A percentile compares a stretch with the other conserved stretches of the same genome.
These are phyloP conservation scores for Montipora foliosa DNA, from an alignment of 64 coral and sea anemone species.

Conservation along the genomic window DNA sequence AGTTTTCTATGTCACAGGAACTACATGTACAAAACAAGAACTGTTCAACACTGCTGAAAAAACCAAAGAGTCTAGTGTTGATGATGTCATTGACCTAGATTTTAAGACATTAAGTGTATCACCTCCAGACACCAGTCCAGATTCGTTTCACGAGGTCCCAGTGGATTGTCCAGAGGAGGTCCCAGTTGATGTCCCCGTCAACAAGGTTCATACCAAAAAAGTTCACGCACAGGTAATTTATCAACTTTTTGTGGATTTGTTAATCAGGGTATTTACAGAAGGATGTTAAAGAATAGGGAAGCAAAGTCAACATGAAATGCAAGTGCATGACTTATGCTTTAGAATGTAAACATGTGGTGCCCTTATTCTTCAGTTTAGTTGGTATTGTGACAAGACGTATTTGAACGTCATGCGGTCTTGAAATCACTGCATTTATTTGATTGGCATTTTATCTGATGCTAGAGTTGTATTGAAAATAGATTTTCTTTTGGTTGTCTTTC, in stretches of 20 bases:
- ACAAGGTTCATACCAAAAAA: neutral
- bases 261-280: no score
- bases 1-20: conserved; percentile 87
- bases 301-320: no score
- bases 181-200: conserved; percentile 75
- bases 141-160: conserved; percentile 66
- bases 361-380: no score
- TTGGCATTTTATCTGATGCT: no score
- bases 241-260: neutral
- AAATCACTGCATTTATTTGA: no score
- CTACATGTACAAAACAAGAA: conserved; percentile 71
- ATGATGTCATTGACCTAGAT: conserved; percentile 75
- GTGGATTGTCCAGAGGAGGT: conserved; percentile 75
- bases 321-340: no score
- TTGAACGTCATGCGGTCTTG: no score
- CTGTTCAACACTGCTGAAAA: conserved; percentile 86
- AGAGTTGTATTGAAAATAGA: no score
- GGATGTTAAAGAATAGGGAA: no score
- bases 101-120: conserved; percentile 70
- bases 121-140: conserved; percentile 51
- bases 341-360: no score
- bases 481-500: no score
- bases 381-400: no score
- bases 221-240: neutral
- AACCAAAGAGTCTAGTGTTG: conserved; percentile 87